Evolutionary conservation across 2,888 invertebrate species (phyloP).

Genomic region (Nineta flava): DNA sequence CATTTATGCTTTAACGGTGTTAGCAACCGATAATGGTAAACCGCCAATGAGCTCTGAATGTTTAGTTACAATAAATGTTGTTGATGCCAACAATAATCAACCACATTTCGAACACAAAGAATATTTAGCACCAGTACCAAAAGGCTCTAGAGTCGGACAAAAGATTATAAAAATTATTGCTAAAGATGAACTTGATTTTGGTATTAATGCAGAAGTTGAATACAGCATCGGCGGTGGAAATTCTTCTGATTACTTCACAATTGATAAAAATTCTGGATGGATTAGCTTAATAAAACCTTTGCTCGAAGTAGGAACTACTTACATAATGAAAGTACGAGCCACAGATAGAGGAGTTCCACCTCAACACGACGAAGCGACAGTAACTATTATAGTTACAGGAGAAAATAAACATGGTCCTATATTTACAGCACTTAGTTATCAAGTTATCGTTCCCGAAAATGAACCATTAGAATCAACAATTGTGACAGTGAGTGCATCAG

Average conservation of each 20-base stretch:
- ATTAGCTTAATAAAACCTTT: constrained; percentile 48
- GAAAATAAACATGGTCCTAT: constrained; percentile 67
- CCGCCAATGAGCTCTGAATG: constrained; percentile 87
- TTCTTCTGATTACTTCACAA: constrained; percentile 53
- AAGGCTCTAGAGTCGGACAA: constrained; percentile 54
- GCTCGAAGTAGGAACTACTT: constrained; percentile 43
- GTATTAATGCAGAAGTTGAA: constrained; percentile 77
- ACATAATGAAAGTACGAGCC: constrained; percentile 54
- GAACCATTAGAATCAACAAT: constrained; percentile 75
- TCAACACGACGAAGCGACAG: constrained; percentile 56
- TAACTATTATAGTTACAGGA: constrained; percentile 67
- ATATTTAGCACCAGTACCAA: constrained; percentile 69
- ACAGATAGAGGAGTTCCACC: constrained; percentile 79
- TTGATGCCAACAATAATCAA: constrained; percentile 83
- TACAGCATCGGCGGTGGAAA: constrained; percentile 62
- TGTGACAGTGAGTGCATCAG: constrained; percentile 67
- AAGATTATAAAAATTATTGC: constrained; percentile 58
- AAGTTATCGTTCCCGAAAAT: constrained; percentile 84
- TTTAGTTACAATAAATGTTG: constrained; percentile 70
- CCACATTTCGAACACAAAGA: constrained; percentile 63
- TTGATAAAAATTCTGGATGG: constrained; percentile 71
- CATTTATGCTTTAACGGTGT: constrained; percentile 70
- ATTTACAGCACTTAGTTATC: constrained; percentile 71
- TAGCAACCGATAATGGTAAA: constrained; percentile 89
- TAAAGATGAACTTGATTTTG: constrained; percentile 63